Evolutionary conservation across 2,797 vertebrate genomes (phyloP), one percentile per base, ranked within the genome.

Genomic region (Lindbergichthys nudifrons): DNA sequence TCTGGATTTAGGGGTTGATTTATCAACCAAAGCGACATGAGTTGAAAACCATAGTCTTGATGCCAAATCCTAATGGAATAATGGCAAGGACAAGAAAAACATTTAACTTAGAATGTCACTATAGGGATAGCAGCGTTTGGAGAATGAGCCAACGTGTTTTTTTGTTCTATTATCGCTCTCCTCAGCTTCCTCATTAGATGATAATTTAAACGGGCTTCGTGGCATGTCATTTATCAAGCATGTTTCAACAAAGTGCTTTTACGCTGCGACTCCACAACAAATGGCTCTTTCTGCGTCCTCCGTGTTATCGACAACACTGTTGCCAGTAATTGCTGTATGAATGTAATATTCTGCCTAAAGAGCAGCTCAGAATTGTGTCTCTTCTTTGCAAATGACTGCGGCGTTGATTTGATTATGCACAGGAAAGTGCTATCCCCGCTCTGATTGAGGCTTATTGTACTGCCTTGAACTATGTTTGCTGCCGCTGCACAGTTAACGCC

Each of bases 321-420:
- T 86, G 87, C 77, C 70, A 39, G 87, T 86, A 89, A 91, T 87
- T 81, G 84, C 80, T 41, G 18, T 43, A 80, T 75, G 72, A 91
- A 84, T 78, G 61, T 70, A 88, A 88, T 71, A 86, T 87, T 74
- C 77, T 10, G 78, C 65, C 70, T 88, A 78, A 88, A 88, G 79
- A 86, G 77, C 62, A 51, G 80, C 86, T 82, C 53, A 66, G 78
- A 88, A 85, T 79, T 75, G 79, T 81, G 75, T 79, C 80, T 82
- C 77, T 79, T 87, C 69, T 81, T 79, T 87, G 77, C 65, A 82
- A 87, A 88, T 88, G 71, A 75, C 85, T 67, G 58, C 41, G n/a
- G 60, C 80, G 85, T 88, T 90, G 79, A 90, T 91, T 92, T 82
- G 85, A 89, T 90, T 86, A 83, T 80, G 84, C 78, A 52, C 77